Evolutionary conservation across 2,797 vertebrate genomes (phyloP).

Genomic region (Florisuga fusca): DNA sequence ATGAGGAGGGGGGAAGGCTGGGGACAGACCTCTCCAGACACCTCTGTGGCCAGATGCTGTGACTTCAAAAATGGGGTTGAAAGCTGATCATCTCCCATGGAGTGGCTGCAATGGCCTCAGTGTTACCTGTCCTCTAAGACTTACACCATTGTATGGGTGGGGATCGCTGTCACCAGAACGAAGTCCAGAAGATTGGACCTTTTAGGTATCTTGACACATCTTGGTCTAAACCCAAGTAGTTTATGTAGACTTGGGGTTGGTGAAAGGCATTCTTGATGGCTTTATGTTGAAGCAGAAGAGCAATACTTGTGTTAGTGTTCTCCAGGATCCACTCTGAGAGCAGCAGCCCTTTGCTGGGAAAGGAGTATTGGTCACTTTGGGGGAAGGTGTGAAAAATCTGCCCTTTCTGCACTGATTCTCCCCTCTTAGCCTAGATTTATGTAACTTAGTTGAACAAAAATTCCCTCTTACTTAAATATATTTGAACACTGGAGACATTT

Average conservation of each 20-base stretch:
- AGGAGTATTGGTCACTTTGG: not conserved
- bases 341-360: not conserved
- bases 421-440: not conserved
- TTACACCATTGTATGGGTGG: rapidly evolving
- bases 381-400: not conserved
- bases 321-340: not conserved
- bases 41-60: not conserved
- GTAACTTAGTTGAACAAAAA: not conserved
- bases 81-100: not conserved
- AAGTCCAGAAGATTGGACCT: not conserved
- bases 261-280: not conserved
- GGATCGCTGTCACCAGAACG: not conserved
- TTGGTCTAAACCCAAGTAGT: not conserved
- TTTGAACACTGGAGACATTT: not conserved
- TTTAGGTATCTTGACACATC: not conserved
- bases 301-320: not conserved
- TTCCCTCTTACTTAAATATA: not conserved
- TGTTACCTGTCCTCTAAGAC: not conserved
- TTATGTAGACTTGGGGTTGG: not conserved
- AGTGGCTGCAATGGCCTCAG: not conserved
- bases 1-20: not conserved
- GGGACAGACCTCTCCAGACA: not conserved
- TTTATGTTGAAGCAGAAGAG: not conserved
- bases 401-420: not conserved
- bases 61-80: not conserved